These are phyloP conservation scores for Pantelozetes paolii DNA, from an alignment of 2,888 invertebrate genomes.

Conservation along the genomic window DNA sequence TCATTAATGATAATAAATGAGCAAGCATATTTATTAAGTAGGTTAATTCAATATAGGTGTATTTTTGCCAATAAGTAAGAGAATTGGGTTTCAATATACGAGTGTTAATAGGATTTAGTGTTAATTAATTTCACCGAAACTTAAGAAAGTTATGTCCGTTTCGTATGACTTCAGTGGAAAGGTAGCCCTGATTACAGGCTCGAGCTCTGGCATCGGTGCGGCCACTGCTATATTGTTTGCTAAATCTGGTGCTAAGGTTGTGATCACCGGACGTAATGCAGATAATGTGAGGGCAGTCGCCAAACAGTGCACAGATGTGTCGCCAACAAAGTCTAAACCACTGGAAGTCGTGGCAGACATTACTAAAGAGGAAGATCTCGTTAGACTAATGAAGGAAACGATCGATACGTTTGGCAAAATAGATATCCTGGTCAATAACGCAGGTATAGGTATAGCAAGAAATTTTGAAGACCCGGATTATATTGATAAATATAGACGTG, in stretches of 20 bases:
- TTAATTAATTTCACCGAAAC: too few species aligned
- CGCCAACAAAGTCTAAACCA: neutral
- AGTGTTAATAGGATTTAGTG: too few species aligned
- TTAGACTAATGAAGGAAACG: conserved; percentile 31
- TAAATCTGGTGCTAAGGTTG: conserved; percentile 14
- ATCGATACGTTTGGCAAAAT: conserved; percentile 22
- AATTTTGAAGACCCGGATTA: too few species aligned
- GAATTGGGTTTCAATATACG: too few species aligned
- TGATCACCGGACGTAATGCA: conserved; percentile 34
- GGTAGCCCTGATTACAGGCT: conserved; percentile 37
- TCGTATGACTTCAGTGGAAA: conserved; percentile 10
- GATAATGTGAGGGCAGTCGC: neutral
- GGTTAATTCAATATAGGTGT: too few species aligned
- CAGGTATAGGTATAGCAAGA: too few species aligned
- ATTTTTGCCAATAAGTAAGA: too few species aligned
- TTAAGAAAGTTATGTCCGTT: too few species aligned
- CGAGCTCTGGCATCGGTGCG: conserved; percentile 33
- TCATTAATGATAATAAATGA: too few species aligned
- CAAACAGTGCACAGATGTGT: conserved; percentile 18
- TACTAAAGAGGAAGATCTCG: neutral
- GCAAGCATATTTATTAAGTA: too few species aligned
- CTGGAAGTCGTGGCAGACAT: conserved; percentile 36
- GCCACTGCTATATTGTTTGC: conserved; percentile 31
- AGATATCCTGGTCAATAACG: conserved; percentile 42
- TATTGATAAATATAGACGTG: too few species aligned